Base-by-base conservation (phyloP, 2,888 invertebrate genomes). In the Athetis lepigone region DNA sequence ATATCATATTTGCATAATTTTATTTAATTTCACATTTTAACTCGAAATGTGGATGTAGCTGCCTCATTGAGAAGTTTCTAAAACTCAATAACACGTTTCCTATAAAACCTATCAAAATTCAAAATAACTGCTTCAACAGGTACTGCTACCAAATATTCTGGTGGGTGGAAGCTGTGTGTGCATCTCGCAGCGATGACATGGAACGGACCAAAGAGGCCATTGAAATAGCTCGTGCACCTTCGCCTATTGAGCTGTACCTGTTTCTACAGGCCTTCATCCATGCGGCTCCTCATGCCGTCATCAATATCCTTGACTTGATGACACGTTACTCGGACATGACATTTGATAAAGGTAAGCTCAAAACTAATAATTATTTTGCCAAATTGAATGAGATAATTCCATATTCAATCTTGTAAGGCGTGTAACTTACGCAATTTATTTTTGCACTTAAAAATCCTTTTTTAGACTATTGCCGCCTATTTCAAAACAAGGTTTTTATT, bases 181-280 rank as follows among this genome's bases (percentile, higher is more conserved):
- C 96, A 33, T 86, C 92, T 11, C 86, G 94, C 40, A 89, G 82
- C 2, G 86, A 90, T 9, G 96, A 97, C 70, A 95, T 96, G 40
- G 93, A 95, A 39, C 95, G 96, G 67, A 95, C 95, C 13, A 92
- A 94, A 80, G 95, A 96, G 67, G 96, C 97, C 11, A 85, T 97
- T 46, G 82, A 90, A 8, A 91, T 94, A 61, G 96, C 96, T 5
- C 95, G 96, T 21, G 95, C 96, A 55, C 96, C 97, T 1, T 96
- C 97, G 21, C 96, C 96, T n/a, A 95, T 97, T 75, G 97, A 98
- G 85, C 91, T 98, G 33, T 98, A 97, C 84, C 95, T 97, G 55
- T 97, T 98, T 79, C 93, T 98, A 11, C 97, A 98, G 87, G 96
- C 97, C 2, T 98, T 97, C 89, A 92, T 97, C 9, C 98, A 98